Evolutionary conservation across 2,113 vertebrate species (phyloP), one percentile per base, ranked within the genome.

Genomic region (Neomonachus schauinslandi): DNA sequence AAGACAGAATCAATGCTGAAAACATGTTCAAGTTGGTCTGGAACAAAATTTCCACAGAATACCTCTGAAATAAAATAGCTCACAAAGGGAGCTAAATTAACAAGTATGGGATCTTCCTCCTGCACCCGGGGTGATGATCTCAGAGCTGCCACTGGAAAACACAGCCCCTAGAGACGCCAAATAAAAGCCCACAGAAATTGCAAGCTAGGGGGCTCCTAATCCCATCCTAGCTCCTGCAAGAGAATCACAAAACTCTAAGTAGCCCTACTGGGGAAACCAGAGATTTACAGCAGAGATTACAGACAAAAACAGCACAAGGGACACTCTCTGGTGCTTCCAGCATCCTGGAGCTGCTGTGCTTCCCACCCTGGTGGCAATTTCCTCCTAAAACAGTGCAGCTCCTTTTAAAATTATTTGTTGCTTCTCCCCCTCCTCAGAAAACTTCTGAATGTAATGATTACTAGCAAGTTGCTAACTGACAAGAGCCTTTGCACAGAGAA

Each of bases 371-470:
- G 67, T 36, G 53, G 76, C 19, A 74, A 57, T 97, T 97, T 98
- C 83, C 82, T 94, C 96, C 95, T 72, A 22, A 86, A 98, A 97
- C 72, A 59, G 81, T 18, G 14, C 1, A 31, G 69, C 39, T 87
- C 96, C 55, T 77, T 84, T 97, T 67, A 84, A 92, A 98, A 97
- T 96, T 89, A 91, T n/a, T 94, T 86, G 87, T 93, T 97, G 80
- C 71, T 79, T 82, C 69, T 85, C 79, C 42, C 69, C n/a, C 33
- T 55, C 74, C 89, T 74, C 74, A 77, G 49, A 96, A 49, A 77
- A 95, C 86, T 76, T 92, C 53, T 92, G 82, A 86, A 92, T 77
- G 63, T 51, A 71, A 83, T 88, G 94, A 95, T 77, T 65, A 39
- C 51, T 91, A 63, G 80, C 61, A 95, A 97, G 53, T n/a, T 95